Conservation (phyloP, 2,113 vertebrate species). For the Recurvirostra avosetta region DNA sequence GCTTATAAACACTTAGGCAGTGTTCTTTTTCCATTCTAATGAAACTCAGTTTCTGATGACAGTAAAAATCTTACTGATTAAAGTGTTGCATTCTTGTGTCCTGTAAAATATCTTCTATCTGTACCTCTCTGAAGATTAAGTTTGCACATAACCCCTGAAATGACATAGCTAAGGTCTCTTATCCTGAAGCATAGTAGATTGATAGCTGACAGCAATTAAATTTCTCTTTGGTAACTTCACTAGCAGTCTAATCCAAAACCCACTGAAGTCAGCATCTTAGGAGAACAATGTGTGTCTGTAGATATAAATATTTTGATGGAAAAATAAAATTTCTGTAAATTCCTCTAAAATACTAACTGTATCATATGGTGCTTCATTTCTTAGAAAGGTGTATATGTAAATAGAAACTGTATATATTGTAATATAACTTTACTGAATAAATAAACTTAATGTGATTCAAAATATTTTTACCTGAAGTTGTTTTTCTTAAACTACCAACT, state of each 20-base stretch:
- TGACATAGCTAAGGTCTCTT: neutral
- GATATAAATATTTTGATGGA: neutral
- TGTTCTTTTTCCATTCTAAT: neutral
- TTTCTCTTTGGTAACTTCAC: neutral
- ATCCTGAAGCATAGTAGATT: neutral
- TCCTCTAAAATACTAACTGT: neutral
- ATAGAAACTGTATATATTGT: slow-evolving; percentile 67
- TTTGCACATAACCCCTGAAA: neutral
- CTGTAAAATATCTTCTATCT: neutral
- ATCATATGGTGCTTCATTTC: slow-evolving; percentile 35
- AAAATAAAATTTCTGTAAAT: slow-evolving; percentile 30
- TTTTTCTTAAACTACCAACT: neutral
- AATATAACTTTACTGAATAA: slow-evolving; percentile 49
- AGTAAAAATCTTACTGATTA: slow-evolving; percentile 10
- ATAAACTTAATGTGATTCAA: slow-evolving; percentile 39
- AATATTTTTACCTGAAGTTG: neutral
- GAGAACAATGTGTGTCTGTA: neutral
- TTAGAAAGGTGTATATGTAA: slow-evolving; percentile 23
- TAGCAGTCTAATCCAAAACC: neutral
- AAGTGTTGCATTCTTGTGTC: neutral
- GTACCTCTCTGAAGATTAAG: neutral
- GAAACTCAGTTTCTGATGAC: neutral
- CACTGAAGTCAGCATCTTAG: neutral
- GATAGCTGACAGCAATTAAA: neutral
- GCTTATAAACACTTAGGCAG: neutral